Evolutionary conservation across 2,888 invertebrate species (phyloP).

Genomic region (Caenorhabditis sp.): DNA sequence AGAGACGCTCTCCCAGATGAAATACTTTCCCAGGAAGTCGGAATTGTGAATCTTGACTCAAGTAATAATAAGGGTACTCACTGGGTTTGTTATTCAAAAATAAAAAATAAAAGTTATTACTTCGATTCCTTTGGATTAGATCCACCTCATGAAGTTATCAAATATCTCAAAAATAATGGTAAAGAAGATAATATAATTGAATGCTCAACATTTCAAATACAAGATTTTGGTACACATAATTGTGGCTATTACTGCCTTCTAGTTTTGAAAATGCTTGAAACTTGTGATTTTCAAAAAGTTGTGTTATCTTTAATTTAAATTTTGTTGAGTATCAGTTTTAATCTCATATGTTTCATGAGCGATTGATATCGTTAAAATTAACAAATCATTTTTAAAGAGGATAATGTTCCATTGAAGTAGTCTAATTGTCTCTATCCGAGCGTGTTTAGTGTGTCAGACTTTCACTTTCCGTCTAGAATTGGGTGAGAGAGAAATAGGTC

Average conservation of each 20-base stretch:
- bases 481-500: constrained; percentile 41
- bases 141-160: constrained; percentile 17
- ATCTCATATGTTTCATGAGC: no score
- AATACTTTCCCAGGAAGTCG: constrained; percentile 18
- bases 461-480: constrained; percentile 37
- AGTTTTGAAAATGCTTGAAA: constrained; percentile 1
- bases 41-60: constrained; percentile 31
- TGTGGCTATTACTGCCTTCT: constrained; percentile 7
- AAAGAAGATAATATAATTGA: constrained; percentile 7
- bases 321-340: no score
- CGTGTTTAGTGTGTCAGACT: constrained; percentile 26
- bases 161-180: constrained; percentile 4
- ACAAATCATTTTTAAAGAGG: constrained; percentile 44
- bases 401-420: constrained; percentile 42
- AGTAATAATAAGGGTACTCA: constrained; percentile 17
- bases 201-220: constrained; percentile 3
- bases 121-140: constrained; percentile 36
- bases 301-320: no score
- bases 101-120: constrained; percentile 9
- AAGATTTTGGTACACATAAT: constrained; percentile 5
- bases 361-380: constrained; percentile 35
- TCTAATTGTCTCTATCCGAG: constrained; percentile 40
- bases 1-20: constrained; percentile 28
- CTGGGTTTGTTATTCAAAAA: constrained; percentile 31
- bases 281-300: constrained; percentile 22